These are phyloP conservation scores for Saimiri boliviensis DNA, from an alignment of 2,113 vertebrate species.

Conservation along the genomic window DNA sequence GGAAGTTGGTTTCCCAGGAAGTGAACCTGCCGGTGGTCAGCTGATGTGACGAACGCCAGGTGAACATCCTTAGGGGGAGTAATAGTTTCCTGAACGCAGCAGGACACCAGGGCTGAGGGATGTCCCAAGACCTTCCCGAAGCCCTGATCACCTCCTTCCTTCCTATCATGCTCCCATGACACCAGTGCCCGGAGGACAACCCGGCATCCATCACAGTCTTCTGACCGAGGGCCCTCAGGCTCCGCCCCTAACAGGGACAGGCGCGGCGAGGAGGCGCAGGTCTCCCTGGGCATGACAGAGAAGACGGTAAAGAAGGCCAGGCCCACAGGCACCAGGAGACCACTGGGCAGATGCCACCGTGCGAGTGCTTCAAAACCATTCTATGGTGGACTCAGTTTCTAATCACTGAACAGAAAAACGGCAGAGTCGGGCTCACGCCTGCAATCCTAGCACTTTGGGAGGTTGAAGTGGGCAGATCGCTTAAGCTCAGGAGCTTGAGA, in stretches of 20 bases:
- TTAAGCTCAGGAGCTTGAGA: too few species aligned
- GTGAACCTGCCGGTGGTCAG: background rate
- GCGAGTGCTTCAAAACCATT: fast-evolving
- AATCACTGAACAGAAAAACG: background rate
- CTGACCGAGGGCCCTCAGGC: background rate
- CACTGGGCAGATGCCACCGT: fast-evolving
- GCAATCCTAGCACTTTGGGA: too few species aligned
- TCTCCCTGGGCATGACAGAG: background rate
- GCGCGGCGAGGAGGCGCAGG: background rate
- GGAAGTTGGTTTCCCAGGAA: background rate
- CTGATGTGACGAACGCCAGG: background rate
- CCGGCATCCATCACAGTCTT: background rate
- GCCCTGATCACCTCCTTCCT: background rate
- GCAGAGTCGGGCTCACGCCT: background rate
- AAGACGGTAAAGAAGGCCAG: background rate
- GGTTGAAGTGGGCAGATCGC: too few species aligned
- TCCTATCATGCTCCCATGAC: background rate
- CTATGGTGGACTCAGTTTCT: background rate
- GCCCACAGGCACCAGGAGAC: background rate
- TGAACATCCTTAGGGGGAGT: background rate
- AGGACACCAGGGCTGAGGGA: background rate
- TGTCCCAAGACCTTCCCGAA: background rate
- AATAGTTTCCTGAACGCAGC: background rate
- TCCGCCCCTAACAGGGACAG: background rate
- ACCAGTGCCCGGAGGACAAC: background rate